Percentiles rank a stretch among this genome's conserved stretches.
phyloP scores from a whole-genome alignment of 2,888 invertebrate species.

The Eupithecia subfuscata region DNA sequence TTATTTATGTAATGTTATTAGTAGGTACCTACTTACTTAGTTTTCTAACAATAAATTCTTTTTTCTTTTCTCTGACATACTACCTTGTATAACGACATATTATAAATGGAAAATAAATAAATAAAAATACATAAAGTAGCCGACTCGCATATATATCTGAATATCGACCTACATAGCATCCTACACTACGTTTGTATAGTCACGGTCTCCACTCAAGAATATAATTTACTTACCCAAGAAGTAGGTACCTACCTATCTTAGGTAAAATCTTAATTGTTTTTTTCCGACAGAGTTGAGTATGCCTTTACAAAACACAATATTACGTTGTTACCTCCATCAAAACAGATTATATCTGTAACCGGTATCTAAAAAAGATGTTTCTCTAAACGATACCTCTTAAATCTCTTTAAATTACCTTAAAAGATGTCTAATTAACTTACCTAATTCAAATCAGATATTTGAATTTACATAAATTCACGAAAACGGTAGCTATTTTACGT shows the following conservation, averaged over 20 bases:
- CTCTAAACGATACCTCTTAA: conserved; percentile 15
- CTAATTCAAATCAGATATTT: conserved; percentile 28
- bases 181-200: neutral
- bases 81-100: too few relatives aligned
- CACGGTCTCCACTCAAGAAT: neutral
- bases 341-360: conserved; percentile 18
- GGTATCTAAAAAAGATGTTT: conserved; percentile 17
- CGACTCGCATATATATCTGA: neutral
- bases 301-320: neutral
- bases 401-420: conserved; percentile 22
- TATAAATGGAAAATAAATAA: too few relatives aligned
- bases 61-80: too few relatives aligned
- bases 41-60: too few relatives aligned
- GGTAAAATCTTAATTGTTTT: neutral
- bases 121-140: too few relatives aligned
- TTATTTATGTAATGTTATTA: too few relatives aligned
- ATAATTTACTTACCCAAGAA: neutral
- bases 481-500: conserved; percentile 62
- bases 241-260: neutral
- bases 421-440: conserved; percentile 33
- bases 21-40: too few relatives aligned
- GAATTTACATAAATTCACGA: conserved; percentile 46
- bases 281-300: neutral
- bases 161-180: neutral
- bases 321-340: neutral